Percentiles rank a stretch among this genome's conserved stretches.
These are phyloP conservation scores for Tetramorium bicarinatum DNA, from an alignment of 2,888 invertebrate genomes.

Conservation along the genomic window DNA sequence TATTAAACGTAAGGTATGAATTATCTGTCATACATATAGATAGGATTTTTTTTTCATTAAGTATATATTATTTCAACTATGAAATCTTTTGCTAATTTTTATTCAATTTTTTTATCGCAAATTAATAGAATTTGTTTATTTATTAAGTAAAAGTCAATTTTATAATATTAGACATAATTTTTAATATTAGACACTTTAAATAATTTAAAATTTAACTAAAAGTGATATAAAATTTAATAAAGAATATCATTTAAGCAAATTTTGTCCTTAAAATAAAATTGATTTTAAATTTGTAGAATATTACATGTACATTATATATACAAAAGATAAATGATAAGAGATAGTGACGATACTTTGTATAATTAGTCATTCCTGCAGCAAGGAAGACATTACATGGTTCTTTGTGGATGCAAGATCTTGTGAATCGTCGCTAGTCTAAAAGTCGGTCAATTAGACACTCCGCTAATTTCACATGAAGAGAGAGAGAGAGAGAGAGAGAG, in stretches of 20 bases:
- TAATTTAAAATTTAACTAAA: not conserved
- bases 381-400: not conserved
- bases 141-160: not conserved
- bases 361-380: not conserved
- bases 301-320: no score
- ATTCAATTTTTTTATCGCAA: conserved; percentile 2
- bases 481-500: not conserved
- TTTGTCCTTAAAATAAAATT: not conserved
- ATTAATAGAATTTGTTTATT: not conserved
- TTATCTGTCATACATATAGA: not conserved
- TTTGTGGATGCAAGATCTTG: not conserved
- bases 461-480: conserved; percentile 32
- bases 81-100: not conserved
- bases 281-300: not conserved
- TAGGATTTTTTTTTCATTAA: not conserved
- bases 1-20: conserved; percentile 8
- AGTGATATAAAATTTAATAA: not conserved
- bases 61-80: not conserved
- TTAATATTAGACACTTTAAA: not conserved
- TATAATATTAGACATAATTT: not conserved
- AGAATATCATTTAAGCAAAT: not conserved
- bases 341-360: not conserved
- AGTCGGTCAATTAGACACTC: conserved; percentile 49
- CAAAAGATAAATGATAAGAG: not conserved
- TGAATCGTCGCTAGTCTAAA: conserved; percentile 29